Conservation (phyloP, 2,888 invertebrate genomes). For the Torymus tubicola region DNA sequence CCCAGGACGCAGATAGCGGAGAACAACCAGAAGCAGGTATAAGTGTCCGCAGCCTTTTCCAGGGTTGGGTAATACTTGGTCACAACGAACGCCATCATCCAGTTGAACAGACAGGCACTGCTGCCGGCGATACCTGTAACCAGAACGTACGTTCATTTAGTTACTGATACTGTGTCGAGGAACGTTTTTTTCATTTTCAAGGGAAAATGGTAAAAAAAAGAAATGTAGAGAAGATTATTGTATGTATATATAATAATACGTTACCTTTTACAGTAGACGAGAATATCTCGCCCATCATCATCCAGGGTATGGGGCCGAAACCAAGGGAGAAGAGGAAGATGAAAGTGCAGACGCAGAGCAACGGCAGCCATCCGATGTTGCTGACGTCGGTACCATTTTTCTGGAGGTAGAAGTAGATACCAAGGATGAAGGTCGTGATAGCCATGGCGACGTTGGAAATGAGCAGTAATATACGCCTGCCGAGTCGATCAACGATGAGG, state of each 20-base stretch:
- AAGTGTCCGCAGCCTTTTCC: conserved; percentile 79
- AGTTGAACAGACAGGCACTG: conserved; percentile 88
- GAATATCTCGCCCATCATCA: conserved; percentile 90
- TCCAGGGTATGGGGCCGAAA: conserved; percentile 92
- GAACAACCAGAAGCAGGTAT: conserved; percentile 87
- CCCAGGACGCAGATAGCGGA: conserved; percentile 82
- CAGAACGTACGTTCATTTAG: neutral
- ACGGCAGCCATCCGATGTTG: conserved; percentile 85
- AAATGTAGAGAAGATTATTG: neutral
- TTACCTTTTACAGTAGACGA: conserved; percentile 85
- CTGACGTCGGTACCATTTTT: conserved; percentile 74
- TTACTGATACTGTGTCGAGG: too few relatives aligned
- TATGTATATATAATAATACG: neutral
- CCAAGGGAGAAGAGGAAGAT: conserved; percentile 90
- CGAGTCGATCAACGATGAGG: conserved; percentile 87
- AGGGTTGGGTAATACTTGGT: conserved; percentile 85
- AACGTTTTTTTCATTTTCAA: too few relatives aligned
- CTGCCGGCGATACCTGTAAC: conserved; percentile 80
- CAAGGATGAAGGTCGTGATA: conserved; percentile 83
- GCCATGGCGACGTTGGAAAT: conserved; percentile 85
- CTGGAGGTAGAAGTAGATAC: conserved; percentile 82
- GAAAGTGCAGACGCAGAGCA: conserved; percentile 85
- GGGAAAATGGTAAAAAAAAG: too few relatives aligned
- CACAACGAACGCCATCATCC: conserved; percentile 88
- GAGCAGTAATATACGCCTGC: conserved; percentile 86